These are phyloP conservation scores for Fratercula arctica DNA, from an alignment of 2,797 vertebrate species.

Conservation along the genomic window DNA sequence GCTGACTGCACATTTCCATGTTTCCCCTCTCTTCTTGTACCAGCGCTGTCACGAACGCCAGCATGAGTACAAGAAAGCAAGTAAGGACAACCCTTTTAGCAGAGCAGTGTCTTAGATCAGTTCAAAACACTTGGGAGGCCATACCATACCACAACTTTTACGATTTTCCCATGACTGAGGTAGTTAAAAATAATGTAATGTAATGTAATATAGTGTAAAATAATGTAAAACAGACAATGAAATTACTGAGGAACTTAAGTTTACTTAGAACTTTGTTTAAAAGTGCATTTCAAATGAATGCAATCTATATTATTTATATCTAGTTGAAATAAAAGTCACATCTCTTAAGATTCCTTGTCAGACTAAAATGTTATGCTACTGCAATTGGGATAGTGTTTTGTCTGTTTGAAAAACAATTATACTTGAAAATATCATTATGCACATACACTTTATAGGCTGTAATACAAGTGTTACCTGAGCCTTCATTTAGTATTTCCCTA, in stretches of 20 bases:
- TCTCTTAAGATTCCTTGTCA: conserved; percentile 3
- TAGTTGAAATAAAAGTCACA: background rate
- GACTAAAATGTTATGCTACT: background rate
- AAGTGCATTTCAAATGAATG: background rate
- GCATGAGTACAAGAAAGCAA: background rate
- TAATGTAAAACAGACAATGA: background rate
- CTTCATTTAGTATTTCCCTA: background rate
- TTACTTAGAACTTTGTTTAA: background rate
- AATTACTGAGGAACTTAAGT: background rate
- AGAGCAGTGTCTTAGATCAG: background rate
- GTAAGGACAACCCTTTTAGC: background rate
- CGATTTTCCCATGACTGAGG: background rate
- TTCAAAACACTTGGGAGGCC: background rate
- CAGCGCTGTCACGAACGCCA: background rate
- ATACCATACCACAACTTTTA: background rate
- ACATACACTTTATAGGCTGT: background rate
- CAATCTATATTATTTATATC: background rate
- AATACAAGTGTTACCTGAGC: background rate
- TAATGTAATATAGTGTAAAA: background rate
- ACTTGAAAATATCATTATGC: background rate
- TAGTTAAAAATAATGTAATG: background rate
- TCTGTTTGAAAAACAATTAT: background rate
- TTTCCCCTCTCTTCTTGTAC: background rate
- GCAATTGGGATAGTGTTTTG: background rate
- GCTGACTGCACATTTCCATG: background rate